These are phyloP conservation scores for Biston stratarius DNA, from an alignment of 2,888 invertebrate genomes.

Conservation along the genomic window DNA sequence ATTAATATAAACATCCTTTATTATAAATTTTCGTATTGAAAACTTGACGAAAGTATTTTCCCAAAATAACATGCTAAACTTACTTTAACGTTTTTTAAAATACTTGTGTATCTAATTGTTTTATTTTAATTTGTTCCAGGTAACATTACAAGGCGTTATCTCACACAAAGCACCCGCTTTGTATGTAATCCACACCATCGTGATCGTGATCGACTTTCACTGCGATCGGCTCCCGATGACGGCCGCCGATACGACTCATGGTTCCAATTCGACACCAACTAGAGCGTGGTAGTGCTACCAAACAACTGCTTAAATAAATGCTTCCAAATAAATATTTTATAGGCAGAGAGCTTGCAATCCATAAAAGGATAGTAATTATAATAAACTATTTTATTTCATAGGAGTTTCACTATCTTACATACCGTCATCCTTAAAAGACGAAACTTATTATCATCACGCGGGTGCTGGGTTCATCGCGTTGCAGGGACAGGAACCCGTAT, in stretches of 20 bases:
- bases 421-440: too few relatives aligned
- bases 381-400: too few relatives aligned
- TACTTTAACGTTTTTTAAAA: too few relatives aligned
- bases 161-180: constrained; percentile 13
- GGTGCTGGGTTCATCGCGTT: too few relatives aligned
- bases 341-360: constrained; percentile 10
- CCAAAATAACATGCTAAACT: too few relatives aligned
- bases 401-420: too few relatives aligned
- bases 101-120: not conserved
- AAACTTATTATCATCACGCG: too few relatives aligned
- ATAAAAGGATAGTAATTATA: too few relatives aligned
- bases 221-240: constrained; percentile 62
- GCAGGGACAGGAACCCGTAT: too few relatives aligned
- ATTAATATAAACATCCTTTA: too few relatives aligned
- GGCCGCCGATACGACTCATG: constrained; percentile 59
- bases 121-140: constrained; percentile 27
- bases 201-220: constrained; percentile 65
- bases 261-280: constrained; percentile 63
- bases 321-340: constrained; percentile 9
- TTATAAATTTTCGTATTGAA: not conserved
- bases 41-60: too few relatives aligned
- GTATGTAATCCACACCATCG: constrained; percentile 27
- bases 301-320: not conserved
- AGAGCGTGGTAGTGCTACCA: constrained; percentile 49
- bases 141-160: constrained; percentile 22